Percentiles rank a stretch among this genome's conserved stretches.
These are phyloP conservation scores for Dolichoris vasculosae DNA, from an alignment of 1,140 invertebrate genomes.

Conservation along the genomic window DNA sequence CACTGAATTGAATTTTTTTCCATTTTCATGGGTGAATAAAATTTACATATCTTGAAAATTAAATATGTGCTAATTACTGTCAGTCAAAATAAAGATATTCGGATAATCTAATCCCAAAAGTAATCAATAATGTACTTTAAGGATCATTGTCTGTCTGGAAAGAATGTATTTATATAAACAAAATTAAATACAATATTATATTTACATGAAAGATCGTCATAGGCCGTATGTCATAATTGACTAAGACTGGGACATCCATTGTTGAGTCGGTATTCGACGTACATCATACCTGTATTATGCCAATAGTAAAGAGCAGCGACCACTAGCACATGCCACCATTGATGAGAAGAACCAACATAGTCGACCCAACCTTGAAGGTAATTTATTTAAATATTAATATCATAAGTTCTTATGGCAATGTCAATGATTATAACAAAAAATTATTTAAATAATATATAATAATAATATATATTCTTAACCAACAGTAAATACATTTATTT, in stretches of 20 bases:
- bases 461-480: too few relatives aligned
- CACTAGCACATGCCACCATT: conserved; percentile 95
- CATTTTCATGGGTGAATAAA: too few relatives aligned
- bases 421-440: too few relatives aligned
- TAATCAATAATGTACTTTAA: too few relatives aligned
- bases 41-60: too few relatives aligned
- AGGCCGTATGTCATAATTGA: conserved; percentile 69
- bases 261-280: conserved; percentile 88
- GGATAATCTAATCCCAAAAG: too few relatives aligned
- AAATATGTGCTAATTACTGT: too few relatives aligned
- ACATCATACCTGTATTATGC: conserved; percentile 94
- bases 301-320: conserved; percentile 93
- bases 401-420: not conserved
- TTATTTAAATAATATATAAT: too few relatives aligned
- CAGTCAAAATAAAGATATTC: too few relatives aligned
- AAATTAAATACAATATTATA: not conserved
- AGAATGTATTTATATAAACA: not conserved
- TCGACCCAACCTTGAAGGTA: conserved; percentile 84
- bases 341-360: conserved; percentile 94
- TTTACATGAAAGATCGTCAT: conserved; percentile 60
- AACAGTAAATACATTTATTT: too few relatives aligned
- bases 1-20: too few relatives aligned
- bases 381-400: not conserved
- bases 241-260: conserved; percentile 81
- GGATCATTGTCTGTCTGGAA: not conserved